A percentile compares a stretch with the other conserved stretches of the same genome.
Evolutionary conservation across 37 sponge, comb jelly and placozoan genomes (phyloP).

Genomic region (Tethya wilhelma): DNA sequence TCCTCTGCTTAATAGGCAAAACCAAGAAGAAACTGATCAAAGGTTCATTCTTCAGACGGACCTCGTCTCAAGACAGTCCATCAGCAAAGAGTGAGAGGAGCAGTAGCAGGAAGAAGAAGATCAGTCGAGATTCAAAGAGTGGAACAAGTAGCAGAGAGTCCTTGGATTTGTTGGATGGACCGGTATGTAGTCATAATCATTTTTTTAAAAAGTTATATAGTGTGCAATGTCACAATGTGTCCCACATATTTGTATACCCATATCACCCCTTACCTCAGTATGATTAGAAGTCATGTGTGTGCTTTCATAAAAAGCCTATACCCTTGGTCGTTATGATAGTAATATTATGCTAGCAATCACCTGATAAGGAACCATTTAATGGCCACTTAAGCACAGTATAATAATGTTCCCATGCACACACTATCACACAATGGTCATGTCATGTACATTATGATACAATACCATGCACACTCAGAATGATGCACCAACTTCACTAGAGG

Average conservation of each 20-base stretch:
- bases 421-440: too few relatives aligned
- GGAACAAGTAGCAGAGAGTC: not conserved
- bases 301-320: too few relatives aligned
- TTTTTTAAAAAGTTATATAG: not conserved
- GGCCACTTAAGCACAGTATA: too few relatives aligned
- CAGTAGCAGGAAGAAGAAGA: not conserved
- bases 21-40: not conserved
- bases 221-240: not conserved
- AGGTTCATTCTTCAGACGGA: constrained; percentile 3
- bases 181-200: not conserved
- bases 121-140: not conserved
- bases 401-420: too few relatives aligned
- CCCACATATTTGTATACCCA: too few relatives aligned
- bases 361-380: too few relatives aligned
- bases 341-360: too few relatives aligned
- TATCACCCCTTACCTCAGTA: too few relatives aligned
- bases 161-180: not conserved
- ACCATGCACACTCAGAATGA: too few relatives aligned
- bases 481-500: not conserved
- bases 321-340: too few relatives aligned
- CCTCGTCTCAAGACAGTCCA: constrained; percentile 7
- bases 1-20: constrained; percentile 17
- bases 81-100: not conserved
- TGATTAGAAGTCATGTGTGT: too few relatives aligned
- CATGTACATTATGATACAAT: too few relatives aligned